Conservation (phyloP, 2,888 invertebrate genomes). For the Rhaphigaster nebulosa region DNA sequence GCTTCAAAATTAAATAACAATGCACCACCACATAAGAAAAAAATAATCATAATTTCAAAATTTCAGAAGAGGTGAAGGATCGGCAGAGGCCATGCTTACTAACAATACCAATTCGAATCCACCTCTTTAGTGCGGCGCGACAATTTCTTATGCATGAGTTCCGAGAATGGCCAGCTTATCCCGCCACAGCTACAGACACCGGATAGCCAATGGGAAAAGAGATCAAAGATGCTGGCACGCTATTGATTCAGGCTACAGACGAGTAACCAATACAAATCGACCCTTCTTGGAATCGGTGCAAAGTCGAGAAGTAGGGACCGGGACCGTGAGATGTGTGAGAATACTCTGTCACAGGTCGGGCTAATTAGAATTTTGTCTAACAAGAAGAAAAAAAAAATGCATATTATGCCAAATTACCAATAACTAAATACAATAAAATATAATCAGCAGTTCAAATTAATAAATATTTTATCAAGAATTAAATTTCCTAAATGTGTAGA, state of each 20-base stretch:
- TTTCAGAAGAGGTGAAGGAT: no score
- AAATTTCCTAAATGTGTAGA: no score
- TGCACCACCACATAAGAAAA: no score
- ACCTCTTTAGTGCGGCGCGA: neutral
- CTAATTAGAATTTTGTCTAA: neutral
- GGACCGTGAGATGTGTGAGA: constrained; percentile 12
- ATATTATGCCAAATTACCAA: neutral
- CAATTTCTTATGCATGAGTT: constrained; percentile 2
- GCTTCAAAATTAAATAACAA: no score
- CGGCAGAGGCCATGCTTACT: neutral
- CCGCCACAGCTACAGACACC: neutral
- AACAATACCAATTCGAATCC: neutral
- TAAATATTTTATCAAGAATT: no score
- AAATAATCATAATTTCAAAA: no score
- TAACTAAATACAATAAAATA: neutral
- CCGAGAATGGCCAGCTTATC: neutral
- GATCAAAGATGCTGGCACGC: neutral
- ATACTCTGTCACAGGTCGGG: neutral
- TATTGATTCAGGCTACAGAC: neutral
- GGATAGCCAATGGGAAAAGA: neutral
- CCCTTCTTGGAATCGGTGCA: neutral
- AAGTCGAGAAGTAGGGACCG: neutral
- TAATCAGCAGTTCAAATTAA: no score
- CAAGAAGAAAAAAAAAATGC: neutral
- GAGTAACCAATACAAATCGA: constrained; percentile 20